Evolutionary conservation across 2,113 vertebrate genomes (phyloP).

Genomic region (Calypte anna): DNA sequence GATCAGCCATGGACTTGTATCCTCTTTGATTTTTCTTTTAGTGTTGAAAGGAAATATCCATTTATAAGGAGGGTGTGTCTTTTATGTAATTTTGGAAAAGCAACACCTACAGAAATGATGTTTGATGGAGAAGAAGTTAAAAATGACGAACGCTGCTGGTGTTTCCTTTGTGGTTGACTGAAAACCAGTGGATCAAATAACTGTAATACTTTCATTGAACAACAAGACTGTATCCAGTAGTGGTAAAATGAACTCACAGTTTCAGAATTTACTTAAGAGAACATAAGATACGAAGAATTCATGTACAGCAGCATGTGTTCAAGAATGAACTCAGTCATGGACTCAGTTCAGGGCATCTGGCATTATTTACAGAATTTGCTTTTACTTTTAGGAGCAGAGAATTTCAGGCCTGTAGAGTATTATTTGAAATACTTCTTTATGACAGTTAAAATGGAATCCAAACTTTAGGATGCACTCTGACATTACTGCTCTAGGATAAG

Average conservation of each 20-base stretch:
- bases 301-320: background rate
- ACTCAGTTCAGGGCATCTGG: constrained; percentile 51
- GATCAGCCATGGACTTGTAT: background rate
- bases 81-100: background rate
- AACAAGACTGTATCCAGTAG: background rate
- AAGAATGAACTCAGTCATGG: constrained; percentile 49
- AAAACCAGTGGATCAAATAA: background rate
- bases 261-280: constrained; percentile 24
- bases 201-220: background rate
- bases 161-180: background rate
- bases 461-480: background rate
- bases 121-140: background rate
- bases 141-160: background rate
- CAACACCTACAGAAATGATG: background rate
- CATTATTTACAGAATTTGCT: background rate
- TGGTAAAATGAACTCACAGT: background rate
- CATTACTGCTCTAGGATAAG: background rate
- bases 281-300: background rate
- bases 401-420: background rate
- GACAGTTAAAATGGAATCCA: background rate
- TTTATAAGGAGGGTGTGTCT: constrained; percentile 14
- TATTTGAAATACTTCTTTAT: background rate
- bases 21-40: constrained; percentile 3
- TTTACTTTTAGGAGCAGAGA: background rate
- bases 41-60: constrained; percentile 37